Percentiles rank a stretch among this genome's conserved stretches.
These are phyloP conservation scores for Penaeus vannamei DNA, from an alignment of 1,140 invertebrate species.

Conservation along the genomic window DNA sequence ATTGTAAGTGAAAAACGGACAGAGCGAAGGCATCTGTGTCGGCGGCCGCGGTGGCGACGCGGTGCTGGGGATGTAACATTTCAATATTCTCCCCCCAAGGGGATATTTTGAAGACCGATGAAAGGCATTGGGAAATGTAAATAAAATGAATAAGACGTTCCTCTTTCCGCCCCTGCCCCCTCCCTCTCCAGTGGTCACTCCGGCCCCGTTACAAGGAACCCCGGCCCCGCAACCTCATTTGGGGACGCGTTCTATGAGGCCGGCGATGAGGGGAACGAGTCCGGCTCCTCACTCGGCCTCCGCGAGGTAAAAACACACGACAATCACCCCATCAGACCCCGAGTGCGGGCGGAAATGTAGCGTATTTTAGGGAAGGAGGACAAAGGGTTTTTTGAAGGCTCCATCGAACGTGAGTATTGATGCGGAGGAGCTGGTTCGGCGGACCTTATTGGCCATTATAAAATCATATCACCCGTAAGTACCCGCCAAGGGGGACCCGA, in stretches of 20 bases:
- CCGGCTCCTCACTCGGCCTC: no score
- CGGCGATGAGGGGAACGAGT: no score
- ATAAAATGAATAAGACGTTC: constrained; percentile 61
- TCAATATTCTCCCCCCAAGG: constrained; percentile 36
- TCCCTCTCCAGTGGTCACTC: constrained; percentile 19
- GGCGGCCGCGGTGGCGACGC: neutral
- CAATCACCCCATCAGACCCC: no score
- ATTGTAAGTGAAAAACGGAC: no score
- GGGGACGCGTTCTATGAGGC: neutral
- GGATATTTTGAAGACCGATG: constrained; percentile 46
- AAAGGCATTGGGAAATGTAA: constrained; percentile 55
- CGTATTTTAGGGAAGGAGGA: no score
- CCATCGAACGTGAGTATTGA: constrained; percentile 18
- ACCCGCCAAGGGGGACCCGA: neutral
- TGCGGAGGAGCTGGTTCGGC: neutral
- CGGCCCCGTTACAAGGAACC: neutral
- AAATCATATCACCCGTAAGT: constrained; percentile 31
- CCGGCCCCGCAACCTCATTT: neutral
- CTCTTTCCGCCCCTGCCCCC: neutral
- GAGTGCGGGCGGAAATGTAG: no score
- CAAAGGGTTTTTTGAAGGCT: no score
- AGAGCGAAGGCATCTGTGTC: neutral
- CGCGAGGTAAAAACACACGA: no score
- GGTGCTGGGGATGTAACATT: constrained; percentile 11
- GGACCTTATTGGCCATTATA: constrained; percentile 13